These are phyloP conservation scores for Neosilurus mollespiculum DNA, from an alignment of 2,797 vertebrate species.

Conservation along the genomic window DNA sequence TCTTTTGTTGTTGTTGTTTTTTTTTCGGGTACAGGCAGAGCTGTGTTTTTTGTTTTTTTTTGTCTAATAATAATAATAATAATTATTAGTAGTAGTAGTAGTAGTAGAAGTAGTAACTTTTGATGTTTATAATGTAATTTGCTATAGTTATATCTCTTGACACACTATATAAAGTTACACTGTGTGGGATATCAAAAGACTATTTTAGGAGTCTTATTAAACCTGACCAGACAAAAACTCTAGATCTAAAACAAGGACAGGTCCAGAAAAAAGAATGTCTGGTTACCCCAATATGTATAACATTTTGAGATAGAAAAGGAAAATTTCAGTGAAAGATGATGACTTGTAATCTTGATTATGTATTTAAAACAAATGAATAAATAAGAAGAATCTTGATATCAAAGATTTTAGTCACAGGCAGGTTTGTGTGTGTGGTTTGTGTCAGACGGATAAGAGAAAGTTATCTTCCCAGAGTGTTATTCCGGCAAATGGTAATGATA, in stretches of 20 bases:
- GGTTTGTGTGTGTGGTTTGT: background rate
- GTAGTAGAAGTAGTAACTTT: background rate
- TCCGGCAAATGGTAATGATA: slow-evolving; percentile 2
- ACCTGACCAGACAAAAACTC: background rate
- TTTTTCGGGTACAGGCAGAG: background rate
- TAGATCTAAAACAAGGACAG: background rate
- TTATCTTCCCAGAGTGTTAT: slow-evolving; percentile 4
- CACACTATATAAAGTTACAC: background rate
- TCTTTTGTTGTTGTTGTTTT: background rate
- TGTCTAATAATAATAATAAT: too few species aligned
- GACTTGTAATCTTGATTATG: background rate
- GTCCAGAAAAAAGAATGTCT: background rate
- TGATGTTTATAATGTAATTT: background rate
- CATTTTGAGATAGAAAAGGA: background rate
- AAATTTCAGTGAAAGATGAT: background rate
- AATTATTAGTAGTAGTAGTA: too few species aligned
- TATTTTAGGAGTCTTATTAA: background rate
- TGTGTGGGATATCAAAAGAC: background rate
- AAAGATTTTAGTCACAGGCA: slow-evolving; percentile 1
- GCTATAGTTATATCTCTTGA: background rate
- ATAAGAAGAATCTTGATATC: background rate
- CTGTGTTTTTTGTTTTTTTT: too few species aligned
- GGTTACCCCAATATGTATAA: background rate
- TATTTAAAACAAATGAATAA: background rate
- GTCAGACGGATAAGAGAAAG: slow-evolving; percentile 9